Evolutionary conservation across 2,888 invertebrate species (phyloP).

Genomic region (Xiphydria camelus): DNA sequence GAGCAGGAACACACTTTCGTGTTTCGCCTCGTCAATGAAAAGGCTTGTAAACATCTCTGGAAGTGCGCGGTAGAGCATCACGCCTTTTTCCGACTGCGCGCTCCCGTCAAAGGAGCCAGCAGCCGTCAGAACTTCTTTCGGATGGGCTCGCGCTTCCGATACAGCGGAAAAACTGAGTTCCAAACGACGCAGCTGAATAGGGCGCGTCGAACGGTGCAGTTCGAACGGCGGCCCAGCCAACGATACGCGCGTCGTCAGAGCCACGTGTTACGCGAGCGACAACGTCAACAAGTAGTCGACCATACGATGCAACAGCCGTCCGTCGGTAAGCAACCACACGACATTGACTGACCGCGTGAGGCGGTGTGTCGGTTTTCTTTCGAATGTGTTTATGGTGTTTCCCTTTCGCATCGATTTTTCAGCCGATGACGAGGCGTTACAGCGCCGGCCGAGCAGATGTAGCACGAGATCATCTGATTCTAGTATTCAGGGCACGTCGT

Average conservation of each 20-base stretch:
- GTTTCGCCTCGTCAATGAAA: constrained; percentile 92
- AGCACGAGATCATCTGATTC: constrained; percentile 55
- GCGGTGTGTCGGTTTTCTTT: background rate
- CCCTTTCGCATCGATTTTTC: constrained; percentile 8
- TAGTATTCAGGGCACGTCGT: constrained; percentile 55
- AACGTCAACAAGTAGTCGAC: constrained; percentile 62
- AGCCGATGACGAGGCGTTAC: constrained; percentile 47
- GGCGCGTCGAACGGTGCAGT: constrained; percentile 90
- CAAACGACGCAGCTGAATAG: constrained; percentile 92
- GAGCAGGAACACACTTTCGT: constrained; percentile 99
- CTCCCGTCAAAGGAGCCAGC: constrained; percentile 84
- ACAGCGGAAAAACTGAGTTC: constrained; percentile 96
- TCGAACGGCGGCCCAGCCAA: constrained; percentile 96
- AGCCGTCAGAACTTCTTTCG: constrained; percentile 95
- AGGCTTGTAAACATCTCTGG: constrained; percentile 99
- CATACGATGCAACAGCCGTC: constrained; percentile 39
- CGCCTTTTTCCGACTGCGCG: constrained; percentile 94
- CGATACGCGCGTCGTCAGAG: constrained; percentile 92
- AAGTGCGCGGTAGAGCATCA: constrained; percentile 99
- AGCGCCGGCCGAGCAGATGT: constrained; percentile 50
- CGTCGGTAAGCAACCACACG: too few relatives aligned
- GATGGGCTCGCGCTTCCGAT: constrained; percentile 97
- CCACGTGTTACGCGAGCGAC: constrained; percentile 81
- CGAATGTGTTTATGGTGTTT: background rate
- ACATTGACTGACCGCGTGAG: too few relatives aligned